A percentile compares a stretch with the other conserved stretches of the same genome.
Evolutionary conservation across 2,888 invertebrate species (phyloP).

Genomic region (Oxytorus armatus): DNA sequence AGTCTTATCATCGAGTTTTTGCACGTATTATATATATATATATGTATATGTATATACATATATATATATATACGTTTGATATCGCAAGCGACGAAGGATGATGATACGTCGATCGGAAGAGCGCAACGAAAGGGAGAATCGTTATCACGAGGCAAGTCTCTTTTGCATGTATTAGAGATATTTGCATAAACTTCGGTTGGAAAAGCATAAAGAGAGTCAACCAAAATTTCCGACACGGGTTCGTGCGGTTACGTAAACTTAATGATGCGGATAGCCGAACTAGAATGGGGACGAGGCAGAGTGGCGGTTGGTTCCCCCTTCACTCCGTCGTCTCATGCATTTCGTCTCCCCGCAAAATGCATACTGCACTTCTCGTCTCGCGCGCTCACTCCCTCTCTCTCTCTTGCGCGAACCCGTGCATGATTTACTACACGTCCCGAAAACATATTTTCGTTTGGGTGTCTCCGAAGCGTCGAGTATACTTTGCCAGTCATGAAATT

Average conservation of each 20-base stretch:
- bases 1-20: constrained; percentile 30
- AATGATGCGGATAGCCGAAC: constrained; percentile 81
- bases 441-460: constrained; percentile 75
- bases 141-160: neutral
- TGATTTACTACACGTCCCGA: constrained; percentile 76
- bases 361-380: constrained; percentile 61
- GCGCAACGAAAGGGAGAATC: neutral
- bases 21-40: too few relatives aligned
- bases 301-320: constrained; percentile 72
- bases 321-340: constrained; percentile 66
- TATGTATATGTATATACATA: too few relatives aligned
- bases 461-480: constrained; percentile 20
- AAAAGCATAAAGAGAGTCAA: constrained; percentile 45
- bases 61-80: neutral
- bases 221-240: constrained; percentile 82
- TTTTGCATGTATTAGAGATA: neutral
- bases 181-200: neutral
- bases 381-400: constrained; percentile 16
- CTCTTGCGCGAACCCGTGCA: constrained; percentile 72
- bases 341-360: constrained; percentile 62
- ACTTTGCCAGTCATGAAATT: neutral
- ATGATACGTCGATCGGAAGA: neutral
- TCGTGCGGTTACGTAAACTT: constrained; percentile 82
- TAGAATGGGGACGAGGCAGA: constrained; percentile 82
- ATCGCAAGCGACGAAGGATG: neutral